Evolutionary conservation across 2,797 vertebrate species (phyloP), one percentile per base, ranked within the genome.

Genomic region (Mastacembelus armatus): DNA sequence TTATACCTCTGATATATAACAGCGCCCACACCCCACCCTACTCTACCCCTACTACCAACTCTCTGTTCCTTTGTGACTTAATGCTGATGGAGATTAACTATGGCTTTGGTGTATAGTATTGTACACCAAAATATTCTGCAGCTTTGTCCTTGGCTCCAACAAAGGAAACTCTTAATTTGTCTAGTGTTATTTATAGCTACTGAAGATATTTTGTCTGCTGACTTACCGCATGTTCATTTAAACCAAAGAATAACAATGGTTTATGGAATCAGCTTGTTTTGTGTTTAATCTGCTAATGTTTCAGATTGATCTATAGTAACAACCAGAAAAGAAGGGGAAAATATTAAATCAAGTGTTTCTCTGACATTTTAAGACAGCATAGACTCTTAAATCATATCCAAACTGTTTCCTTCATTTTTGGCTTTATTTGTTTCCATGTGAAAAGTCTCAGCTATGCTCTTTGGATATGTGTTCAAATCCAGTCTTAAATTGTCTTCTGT

Each of bases 21-120:
- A 56, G 32, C 40, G 21, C 48, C 36, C 38, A 9, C 40, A 24
- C 22, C 22, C 26, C 36, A 36, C 39, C 54, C 42, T 0, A 19
- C 12, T 16, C 59, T 10, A 6, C 43, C 35, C n/a, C 26, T 30
- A 40, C 45, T 32, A 54, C 14, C 9, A 15, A 9, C 18, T 24
- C 12, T 51, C 6, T 36, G 27, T 58, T n/a, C 10, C 6, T 59
- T 16, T 63, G 43, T 60, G 58, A 60, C 58, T 62, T 42, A 22
- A 24, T n/a, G 19, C 63, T 58, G n/a, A 44, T 42, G 8, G 26
- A 18, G 12, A 33, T 44, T 10, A 60, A 24, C 21, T 15, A 4
- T 19, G 27, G 24, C 38, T 1, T n/a, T 22, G n/a, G 10, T 19
- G 3, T 2, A 12, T 21, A 11, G 15, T 39, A 33, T 51, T 1